Evolutionary conservation across 2,888 invertebrate species (phyloP).

Genomic region (Desoria tigrina): DNA sequence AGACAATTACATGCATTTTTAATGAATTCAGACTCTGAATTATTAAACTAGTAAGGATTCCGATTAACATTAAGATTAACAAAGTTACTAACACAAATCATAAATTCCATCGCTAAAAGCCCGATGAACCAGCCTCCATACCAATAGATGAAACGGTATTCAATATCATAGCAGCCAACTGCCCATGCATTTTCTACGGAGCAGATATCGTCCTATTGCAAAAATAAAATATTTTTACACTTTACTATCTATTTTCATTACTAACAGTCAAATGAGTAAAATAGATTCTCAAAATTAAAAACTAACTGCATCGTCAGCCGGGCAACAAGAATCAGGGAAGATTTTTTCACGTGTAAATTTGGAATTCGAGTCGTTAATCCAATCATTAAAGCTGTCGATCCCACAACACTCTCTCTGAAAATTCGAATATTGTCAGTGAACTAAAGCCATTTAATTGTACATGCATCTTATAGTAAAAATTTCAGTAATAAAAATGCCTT

Average conservation of each 20-base stretch:
- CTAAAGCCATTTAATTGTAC: too few relatives aligned
- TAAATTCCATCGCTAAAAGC: slow-evolving; percentile 14
- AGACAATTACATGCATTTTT: too few relatives aligned
- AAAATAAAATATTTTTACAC: not conserved
- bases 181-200: slow-evolving; percentile 4
- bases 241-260: not conserved
- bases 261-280: not conserved
- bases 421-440: not conserved
- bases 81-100: slow-evolving; percentile 25
- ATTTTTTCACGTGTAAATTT: not conserved
- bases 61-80: too few relatives aligned
- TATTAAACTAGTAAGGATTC: too few relatives aligned
- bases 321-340: slow-evolving; percentile 9
- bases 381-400: slow-evolving; percentile 22
- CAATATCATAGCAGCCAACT: slow-evolving; percentile 24
- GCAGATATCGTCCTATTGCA: not conserved
- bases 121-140: slow-evolving; percentile 12
- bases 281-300: too few relatives aligned
- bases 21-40: too few relatives aligned
- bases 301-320: too few relatives aligned
- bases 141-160: slow-evolving; percentile 19
- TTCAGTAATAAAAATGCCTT: too few relatives aligned
- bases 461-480: too few relatives aligned
- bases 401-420: slow-evolving; percentile 35
- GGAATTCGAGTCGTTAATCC: not conserved